Base-by-base conservation (phyloP, 1,140 invertebrate species). In the Meloidogyne floridensis region DNA sequence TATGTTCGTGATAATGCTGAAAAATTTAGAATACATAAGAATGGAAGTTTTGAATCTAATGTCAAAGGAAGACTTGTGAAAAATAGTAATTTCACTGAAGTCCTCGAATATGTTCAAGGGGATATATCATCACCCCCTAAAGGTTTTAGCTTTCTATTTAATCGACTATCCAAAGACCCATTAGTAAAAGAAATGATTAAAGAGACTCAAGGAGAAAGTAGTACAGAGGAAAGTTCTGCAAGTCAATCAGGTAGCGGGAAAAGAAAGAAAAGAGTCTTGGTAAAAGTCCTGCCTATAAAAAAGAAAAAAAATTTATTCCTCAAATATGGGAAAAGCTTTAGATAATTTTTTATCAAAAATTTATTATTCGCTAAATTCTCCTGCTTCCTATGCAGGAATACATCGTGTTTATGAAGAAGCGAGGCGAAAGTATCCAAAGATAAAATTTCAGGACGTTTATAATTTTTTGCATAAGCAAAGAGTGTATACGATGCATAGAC, bases 401-500 rank as follows among this genome's bases (percentile, higher is more conserved):
- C 51, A 81, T 18, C 69, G 65, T 10, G 18, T 83, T 6, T 83
- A 4, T 15, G 10, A 65, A 54, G 82, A 76, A 32, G 82, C 82
- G 10, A 56, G 82, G 18, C 56, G 81, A 70, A 9, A 69, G 11
- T 20, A 20, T 15, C n/a, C 82, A 65, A 81, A 13, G 9, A 81
- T 85, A n/a, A 13, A n/a, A 0, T 20, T 20, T 11, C 7, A 70
- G 6, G 53, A 80, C 3, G 82, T 84, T n/a, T n/a, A 69, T 9
- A 10, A 72, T 9, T 84, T 85, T 83, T 56, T 84, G 59, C 56
- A 72, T 15, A 71, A 18, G 11, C 83, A 84, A 69, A 20, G 10
- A 9, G 73, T 82, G 5, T 84, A 84, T 70, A 86, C 85, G 15
- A n/a, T 85, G 13, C 75, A 86, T 69, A 13, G 79, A 20, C 42